Base-by-base conservation (phyloP, 2,113 vertebrate species). In the Scortum barcoo region DNA sequence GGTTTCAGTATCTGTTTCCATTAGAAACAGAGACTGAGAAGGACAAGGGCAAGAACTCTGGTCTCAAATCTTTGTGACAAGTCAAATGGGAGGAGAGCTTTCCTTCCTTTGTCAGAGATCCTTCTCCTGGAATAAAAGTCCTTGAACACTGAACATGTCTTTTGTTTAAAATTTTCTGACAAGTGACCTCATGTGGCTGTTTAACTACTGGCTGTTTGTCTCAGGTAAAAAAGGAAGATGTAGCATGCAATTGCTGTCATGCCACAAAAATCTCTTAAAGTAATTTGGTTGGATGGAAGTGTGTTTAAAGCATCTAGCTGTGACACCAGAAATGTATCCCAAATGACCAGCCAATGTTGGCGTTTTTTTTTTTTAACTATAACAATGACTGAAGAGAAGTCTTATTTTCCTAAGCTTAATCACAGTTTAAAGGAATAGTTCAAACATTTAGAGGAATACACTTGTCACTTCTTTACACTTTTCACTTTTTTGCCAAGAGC, bases 1-100 rank as follows among this genome's bases (percentile, higher is more conserved):
- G 58, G 56, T 62, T 63, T 74, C 30, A 83, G 66, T 44, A 56
- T 73, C 76, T 46, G 53, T 77, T 83, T 77, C 60, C 38, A 28
- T 83, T 61, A 62, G 19, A 84, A 33, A 7, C 16, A 11, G 61
- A 63, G 24, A 11, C 20, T 38, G 38, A 17, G 36, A 56, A 9
- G 24, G 22, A 60, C 24, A 16, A 50, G 56, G 30, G 10, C 3
- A 48, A 19, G 36, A 72, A 7, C 57, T 76, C 24, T 3, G 40
- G 24, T 56, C 6, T 44, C 33, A 22, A 57, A 73, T 56, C 58
- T 33, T 48, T 65, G 22, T 28, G n/a, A 40, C 38, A 46, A 12
- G 48, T 46, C 57, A 65, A 48, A 36, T 4, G 36, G 42, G 68
- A 54, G 44, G n/a, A 68, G 13, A 83, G 16, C 65, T 26, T 38